Base-by-base conservation (phyloP, 2,797 vertebrate genomes). In the Leuciscus waleckii region DNA sequence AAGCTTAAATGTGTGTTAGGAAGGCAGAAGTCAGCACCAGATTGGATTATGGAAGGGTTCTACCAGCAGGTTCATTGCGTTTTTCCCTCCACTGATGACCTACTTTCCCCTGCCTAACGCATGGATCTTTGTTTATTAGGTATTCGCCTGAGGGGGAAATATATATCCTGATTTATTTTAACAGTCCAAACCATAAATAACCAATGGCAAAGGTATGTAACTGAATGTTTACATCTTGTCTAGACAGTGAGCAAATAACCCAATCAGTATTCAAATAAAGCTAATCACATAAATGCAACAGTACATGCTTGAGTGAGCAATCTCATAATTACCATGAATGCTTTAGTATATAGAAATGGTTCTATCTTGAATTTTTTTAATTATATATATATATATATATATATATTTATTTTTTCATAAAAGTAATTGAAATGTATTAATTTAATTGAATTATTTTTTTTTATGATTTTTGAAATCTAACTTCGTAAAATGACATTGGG, bases 41-140 rank as follows among this genome's bases (percentile, higher is more conserved):
- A 51, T 41, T 85, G 79, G 81, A 88, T 88, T 89, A 83, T 39
- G 41, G 80, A 80, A 29, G 56, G 70, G 32, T 65, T 56, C 82
- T 77, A 77, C 61, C 76, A 74, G 78, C 81, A 86, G 73, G 77
- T 76, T 86, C 49, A 41, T 79, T 16, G 80, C 75, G 32, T 51
- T 43, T 67, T 76, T 85, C 80, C 61, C 79, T 85, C 71, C 73
- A 46, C 41, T 65, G 73, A 84, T 88, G 89, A 90, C 83, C 85
- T 88, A 89, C 79, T 86, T 89, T 85, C 43, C 39, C 65, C 29
- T 46, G 65, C 51, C 56, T 63, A 19, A 16, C 26, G 14, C 56
- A 39, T 61, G 29, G 46, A 68, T 78, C 49, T 56, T 37, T 79
- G 54, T 80, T 85, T 79, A 85, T 29, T 63, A 79, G 83, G 14